phyloP scores from a whole-genome alignment of 2,797 vertebrate species.

The Pangasius krempfi region DNA sequence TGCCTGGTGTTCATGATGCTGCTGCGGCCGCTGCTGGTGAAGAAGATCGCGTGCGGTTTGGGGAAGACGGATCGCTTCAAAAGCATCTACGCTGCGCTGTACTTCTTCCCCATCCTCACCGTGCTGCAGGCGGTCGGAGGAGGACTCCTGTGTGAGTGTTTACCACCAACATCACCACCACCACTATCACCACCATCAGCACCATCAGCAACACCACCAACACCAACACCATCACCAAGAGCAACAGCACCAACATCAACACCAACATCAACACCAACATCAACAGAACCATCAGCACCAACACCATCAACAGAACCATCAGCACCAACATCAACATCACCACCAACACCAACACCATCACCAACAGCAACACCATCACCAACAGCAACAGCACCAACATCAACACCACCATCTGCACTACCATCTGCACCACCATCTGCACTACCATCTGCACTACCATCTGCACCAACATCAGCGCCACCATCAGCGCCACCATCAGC shows the following conservation, averaged over 20 bases:
- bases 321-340: too few relatives aligned
- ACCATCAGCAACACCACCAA: too few relatives aligned
- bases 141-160: slow-evolving; percentile 91
- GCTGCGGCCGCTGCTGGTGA: slow-evolving; percentile 93
- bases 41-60: slow-evolving; percentile 94
- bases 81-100: slow-evolving; percentile 95
- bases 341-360: too few relatives aligned
- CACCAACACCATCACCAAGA: too few relatives aligned
- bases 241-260: rapidly evolving
- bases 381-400: neutral
- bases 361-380: too few relatives aligned
- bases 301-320: too few relatives aligned
- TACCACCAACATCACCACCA: neutral
- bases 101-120: slow-evolving; percentile 96
- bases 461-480: too few relatives aligned
- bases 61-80: slow-evolving; percentile 95
- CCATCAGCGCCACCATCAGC: neutral
- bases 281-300: too few relatives aligned
- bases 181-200: neutral
- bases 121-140: slow-evolving; percentile 95
- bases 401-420: too few relatives aligned
- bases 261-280: too few relatives aligned
- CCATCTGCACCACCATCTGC: too few relatives aligned
- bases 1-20: slow-evolving; percentile 97
- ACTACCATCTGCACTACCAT: too few relatives aligned